Percentiles rank a stretch among this genome's conserved stretches.
Evolutionary conservation across 2,113 vertebrate genomes (phyloP).

Genomic region (Elanoides forficatus): DNA sequence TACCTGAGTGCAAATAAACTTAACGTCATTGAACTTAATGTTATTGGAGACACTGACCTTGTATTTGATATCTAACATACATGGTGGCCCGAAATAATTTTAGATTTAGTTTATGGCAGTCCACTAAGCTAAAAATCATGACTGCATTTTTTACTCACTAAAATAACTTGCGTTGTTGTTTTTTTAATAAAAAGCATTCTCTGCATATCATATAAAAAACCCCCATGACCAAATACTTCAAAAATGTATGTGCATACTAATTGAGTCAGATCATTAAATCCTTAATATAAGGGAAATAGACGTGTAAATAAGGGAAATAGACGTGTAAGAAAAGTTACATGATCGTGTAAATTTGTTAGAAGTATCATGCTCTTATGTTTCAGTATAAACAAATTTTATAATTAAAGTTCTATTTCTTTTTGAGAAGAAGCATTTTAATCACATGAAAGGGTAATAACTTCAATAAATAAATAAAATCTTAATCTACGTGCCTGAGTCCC

Average conservation of each 20-base stretch:
- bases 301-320: not conserved
- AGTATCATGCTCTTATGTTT: slow-evolving; percentile 25
- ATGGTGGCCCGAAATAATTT: not conserved
- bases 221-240: slow-evolving; percentile 46
- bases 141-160: not conserved
- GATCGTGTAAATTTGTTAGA: slow-evolving; percentile 35
- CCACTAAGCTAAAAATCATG: not conserved
- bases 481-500: slow-evolving; percentile 33
- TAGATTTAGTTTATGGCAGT: not conserved
- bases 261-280: not conserved
- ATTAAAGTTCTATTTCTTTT: slow-evolving; percentile 48
- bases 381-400: slow-evolving; percentile 36
- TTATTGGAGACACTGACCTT: not conserved
- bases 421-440: slow-evolving; percentile 49
- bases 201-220: not conserved
- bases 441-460: slow-evolving; percentile 32
- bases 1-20: not conserved
- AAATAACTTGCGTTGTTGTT: not conserved
- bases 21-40: not conserved
- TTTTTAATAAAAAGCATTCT: slow-evolving; percentile 37
- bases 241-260: slow-evolving; percentile 17
- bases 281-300: slow-evolving; percentile 25
- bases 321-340: slow-evolving; percentile 23
- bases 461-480: slow-evolving; percentile 52
- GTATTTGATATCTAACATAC: not conserved